Evolutionary conservation across 1,140 invertebrate species (phyloP).

Genomic region (Magallana gigas): DNA sequence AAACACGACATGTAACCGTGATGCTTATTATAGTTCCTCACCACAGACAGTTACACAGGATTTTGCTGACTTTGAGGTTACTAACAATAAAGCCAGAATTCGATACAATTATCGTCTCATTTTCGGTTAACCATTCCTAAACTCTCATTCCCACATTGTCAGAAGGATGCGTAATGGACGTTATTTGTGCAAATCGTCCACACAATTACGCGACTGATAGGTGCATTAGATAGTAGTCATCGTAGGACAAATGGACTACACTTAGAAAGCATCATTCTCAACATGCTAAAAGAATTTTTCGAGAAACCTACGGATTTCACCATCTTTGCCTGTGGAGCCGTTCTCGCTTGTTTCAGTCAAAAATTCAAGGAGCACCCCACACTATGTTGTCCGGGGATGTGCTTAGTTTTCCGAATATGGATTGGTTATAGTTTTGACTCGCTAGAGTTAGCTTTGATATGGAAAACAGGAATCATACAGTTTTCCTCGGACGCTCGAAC

Average conservation of each 20-base stretch:
- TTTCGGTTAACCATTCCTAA: background rate
- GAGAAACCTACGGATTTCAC: slow-evolving; percentile 17
- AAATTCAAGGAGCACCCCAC: background rate
- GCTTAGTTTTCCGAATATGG: background rate
- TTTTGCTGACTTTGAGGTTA: too few relatives aligned
- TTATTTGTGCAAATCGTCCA: slow-evolving; percentile 8
- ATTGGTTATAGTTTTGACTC: slow-evolving; percentile 31
- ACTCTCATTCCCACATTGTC: slow-evolving; percentile 9
- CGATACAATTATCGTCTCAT: background rate
- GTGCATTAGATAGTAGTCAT: background rate
- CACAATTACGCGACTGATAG: background rate
- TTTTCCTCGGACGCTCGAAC: slow-evolving; percentile 5
- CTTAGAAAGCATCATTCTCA: background rate
- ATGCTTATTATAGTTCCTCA: too few relatives aligned
- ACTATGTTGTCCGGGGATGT: slow-evolving; percentile 11
- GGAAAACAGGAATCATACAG: slow-evolving; percentile 29
- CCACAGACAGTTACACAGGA: too few relatives aligned
- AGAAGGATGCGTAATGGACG: background rate
- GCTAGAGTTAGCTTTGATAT: slow-evolving; percentile 11
- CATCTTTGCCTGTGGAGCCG: slow-evolving; percentile 1
- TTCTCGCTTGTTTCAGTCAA: slow-evolving; percentile 20
- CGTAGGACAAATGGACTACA: background rate
- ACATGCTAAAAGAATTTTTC: slow-evolving; percentile 28
- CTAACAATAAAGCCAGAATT: too few relatives aligned
- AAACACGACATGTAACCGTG: too few relatives aligned